A percentile compares a stretch with the other conserved stretches of the same genome.
These are phyloP conservation scores for Tauraco erythrolophus DNA, from an alignment of 2,113 vertebrate genomes.

Conservation along the genomic window DNA sequence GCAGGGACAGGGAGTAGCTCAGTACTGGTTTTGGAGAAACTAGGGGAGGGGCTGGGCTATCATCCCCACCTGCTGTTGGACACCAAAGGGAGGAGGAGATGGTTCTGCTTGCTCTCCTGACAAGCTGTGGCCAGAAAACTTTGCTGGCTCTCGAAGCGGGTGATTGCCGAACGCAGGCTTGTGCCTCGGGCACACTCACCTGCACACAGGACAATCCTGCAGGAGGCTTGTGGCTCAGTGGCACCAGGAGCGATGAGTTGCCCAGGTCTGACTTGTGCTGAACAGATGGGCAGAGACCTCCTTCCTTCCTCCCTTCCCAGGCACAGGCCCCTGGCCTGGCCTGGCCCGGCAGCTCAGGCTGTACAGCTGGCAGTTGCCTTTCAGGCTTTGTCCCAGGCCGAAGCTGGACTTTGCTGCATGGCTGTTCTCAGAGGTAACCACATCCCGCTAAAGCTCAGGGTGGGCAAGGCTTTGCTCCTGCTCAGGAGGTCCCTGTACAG, in stretches of 20 bases:
- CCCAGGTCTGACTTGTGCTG: not conserved
- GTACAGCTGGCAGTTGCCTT: not conserved
- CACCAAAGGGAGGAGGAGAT: not conserved
- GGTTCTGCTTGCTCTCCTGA: not conserved
- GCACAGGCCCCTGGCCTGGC: not conserved
- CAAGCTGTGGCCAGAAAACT: not conserved
- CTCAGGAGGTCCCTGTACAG: not conserved
- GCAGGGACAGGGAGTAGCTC: not conserved
- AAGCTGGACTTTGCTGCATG: not conserved
- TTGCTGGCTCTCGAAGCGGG: not conserved
- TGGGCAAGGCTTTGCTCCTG: not conserved
- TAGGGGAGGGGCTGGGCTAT: not conserved
- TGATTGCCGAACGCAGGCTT: not conserved
- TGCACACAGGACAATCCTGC: not conserved
- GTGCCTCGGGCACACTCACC: not conserved
- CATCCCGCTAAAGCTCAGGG: not conserved
- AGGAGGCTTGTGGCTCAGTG: accelerated
- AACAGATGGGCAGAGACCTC: not conserved
- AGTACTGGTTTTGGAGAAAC: not conserved
- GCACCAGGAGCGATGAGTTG: not conserved
- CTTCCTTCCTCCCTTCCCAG: not conserved
- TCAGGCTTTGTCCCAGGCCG: not conserved
- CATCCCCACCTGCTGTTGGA: not conserved
- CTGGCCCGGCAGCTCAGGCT: not conserved
- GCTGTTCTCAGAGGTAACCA: not conserved